Evolutionary conservation across 2,113 vertebrate genomes (phyloP).

Genomic region (Saimiri boliviensis): DNA sequence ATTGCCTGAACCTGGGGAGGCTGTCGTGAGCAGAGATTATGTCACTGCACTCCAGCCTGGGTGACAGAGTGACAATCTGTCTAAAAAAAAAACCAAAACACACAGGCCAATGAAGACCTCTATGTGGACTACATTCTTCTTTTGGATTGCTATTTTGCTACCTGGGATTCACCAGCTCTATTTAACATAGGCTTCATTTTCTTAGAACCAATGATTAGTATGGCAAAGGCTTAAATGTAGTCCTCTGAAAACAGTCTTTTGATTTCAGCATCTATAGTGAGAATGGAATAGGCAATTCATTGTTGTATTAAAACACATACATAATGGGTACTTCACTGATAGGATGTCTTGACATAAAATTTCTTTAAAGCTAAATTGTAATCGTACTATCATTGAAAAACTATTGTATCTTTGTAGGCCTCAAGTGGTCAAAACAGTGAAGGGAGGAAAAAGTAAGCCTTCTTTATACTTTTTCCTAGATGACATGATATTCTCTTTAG

Average conservation of each 20-base stretch:
- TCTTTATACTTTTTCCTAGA: background rate
- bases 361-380: background rate
- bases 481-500: background rate
- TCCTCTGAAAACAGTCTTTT: background rate
- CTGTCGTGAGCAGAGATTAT: too few species aligned
- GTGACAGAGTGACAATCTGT: too few species aligned
- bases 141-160: background rate
- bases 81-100: background rate
- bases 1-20: too few species aligned
- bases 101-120: background rate
- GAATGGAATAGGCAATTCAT: background rate
- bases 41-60: too few species aligned
- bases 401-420: background rate
- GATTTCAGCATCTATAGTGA: background rate
- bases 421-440: background rate
- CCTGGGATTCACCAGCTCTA: background rate
- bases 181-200: background rate
- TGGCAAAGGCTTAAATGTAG: background rate
- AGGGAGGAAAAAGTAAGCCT: background rate
- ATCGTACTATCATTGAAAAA: background rate
- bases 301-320: slow-evolving; percentile 7
- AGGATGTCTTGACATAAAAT: background rate
- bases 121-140: background rate
- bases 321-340: background rate
- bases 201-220: background rate